Conservation (phyloP, 1,140 invertebrate genomes). For the Eumeta japonica region DNA sequence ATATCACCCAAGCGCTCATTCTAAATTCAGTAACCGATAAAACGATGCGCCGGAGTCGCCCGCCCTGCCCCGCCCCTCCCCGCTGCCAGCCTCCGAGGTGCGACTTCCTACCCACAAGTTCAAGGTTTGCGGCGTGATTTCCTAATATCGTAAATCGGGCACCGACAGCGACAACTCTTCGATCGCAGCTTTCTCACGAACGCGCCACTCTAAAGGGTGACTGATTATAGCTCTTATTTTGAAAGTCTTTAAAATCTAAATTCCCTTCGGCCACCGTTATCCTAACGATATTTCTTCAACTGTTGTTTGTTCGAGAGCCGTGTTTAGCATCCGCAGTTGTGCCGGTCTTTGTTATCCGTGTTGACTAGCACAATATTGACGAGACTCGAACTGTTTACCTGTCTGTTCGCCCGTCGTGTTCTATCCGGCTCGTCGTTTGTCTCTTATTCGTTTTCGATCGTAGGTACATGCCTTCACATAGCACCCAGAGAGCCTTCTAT, state of each 20-base stretch:
- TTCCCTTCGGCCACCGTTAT: too few species aligned
- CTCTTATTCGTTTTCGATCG: slow-evolving; percentile 6
- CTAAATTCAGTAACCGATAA: too few species aligned
- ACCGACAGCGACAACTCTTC: slow-evolving; percentile 30
- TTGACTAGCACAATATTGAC: slow-evolving; percentile 40
- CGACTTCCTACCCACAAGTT: slow-evolving; percentile 39
- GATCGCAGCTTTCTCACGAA: slow-evolving; percentile 46
- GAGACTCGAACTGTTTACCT: slow-evolving; percentile 12
- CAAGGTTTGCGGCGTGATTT: slow-evolving; percentile 48
- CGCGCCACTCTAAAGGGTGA: too few species aligned
- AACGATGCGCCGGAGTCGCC: too few species aligned
- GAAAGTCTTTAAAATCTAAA: too few species aligned
- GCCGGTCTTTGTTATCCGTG: slow-evolving; percentile 43
- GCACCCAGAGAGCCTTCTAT: too few species aligned
- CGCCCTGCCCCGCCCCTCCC: too few species aligned
- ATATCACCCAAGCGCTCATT: too few species aligned
- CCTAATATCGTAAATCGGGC: slow-evolving; percentile 51
- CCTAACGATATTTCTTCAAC: too few species aligned
- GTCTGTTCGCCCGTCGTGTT: slow-evolving; percentile 9
- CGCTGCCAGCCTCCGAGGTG: slow-evolving; percentile 19
- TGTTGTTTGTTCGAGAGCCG: slow-evolving; percentile 34
- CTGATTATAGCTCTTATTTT: too few species aligned
- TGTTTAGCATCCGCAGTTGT: slow-evolving; percentile 40
- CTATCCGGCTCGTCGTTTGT: slow-evolving; percentile 1
- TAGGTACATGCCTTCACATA: too few species aligned